phyloP scores from a whole-genome alignment of 2,797 vertebrate species.

The Squalus acanthias region DNA sequence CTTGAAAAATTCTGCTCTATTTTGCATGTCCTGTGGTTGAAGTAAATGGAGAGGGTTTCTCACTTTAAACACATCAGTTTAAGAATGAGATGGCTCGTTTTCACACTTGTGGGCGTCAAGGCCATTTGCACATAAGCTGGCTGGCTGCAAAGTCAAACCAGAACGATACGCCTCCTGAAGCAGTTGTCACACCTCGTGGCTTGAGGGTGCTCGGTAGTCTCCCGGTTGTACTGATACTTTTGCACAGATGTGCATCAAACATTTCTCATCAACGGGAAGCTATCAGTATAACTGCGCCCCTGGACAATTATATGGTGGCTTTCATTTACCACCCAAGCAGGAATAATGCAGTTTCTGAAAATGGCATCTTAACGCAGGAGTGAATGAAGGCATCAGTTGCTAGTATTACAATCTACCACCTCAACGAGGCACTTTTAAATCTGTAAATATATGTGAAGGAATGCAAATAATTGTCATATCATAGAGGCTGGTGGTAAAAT shows the following conservation, averaged over 20 bases:
- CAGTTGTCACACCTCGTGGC: not conserved
- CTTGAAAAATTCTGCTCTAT: not conserved
- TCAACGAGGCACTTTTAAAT: not conserved
- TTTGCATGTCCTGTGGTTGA: not conserved
- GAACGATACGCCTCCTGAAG: not conserved
- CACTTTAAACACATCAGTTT: not conserved
- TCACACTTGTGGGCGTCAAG: not conserved
- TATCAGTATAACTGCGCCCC: not conserved
- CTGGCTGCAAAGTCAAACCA: not conserved
- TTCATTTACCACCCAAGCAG: not conserved
- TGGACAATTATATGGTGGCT: not conserved
- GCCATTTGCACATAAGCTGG: not conserved
- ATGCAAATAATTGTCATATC: not conserved
- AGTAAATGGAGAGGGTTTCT: not conserved
- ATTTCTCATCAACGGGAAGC: not conserved
- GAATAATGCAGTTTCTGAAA: too few relatives aligned
- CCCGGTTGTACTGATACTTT: not conserved
- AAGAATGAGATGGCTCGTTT: not conserved
- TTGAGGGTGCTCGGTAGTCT: not conserved
- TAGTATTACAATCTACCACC: not conserved
- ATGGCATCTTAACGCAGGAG: not conserved
- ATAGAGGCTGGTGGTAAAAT: not conserved
- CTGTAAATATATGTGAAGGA: too few relatives aligned
- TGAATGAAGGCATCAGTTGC: not conserved
- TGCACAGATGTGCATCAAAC: not conserved